Conservation (phyloP, 2,113 vertebrate genomes). For the Falcunculus frontatus region DNA sequence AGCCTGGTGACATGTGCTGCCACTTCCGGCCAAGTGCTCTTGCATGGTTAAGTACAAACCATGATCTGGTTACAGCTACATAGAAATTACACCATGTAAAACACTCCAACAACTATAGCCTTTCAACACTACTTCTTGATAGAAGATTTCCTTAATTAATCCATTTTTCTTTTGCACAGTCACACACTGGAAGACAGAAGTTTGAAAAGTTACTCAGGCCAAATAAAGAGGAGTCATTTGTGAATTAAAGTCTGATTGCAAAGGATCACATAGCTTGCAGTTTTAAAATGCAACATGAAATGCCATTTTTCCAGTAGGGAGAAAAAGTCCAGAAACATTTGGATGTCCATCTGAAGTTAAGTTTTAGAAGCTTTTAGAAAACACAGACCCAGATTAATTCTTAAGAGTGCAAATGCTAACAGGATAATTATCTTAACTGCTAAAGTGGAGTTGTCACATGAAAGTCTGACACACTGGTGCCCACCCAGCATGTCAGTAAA, state of each 20-base stretch:
- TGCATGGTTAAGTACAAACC: not conserved
- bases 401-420: not conserved
- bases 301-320: not conserved
- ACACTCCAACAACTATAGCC: not conserved
- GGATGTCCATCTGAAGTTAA: not conserved
- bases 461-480: not conserved
- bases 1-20: conserved; percentile 2
- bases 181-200: not conserved
- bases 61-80: not conserved
- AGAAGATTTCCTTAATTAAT: not conserved
- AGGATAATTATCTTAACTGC: not conserved
- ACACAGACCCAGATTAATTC: not conserved
- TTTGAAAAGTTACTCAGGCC: not conserved
- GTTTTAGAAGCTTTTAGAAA: not conserved
- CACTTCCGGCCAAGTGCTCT: conserved; percentile 41
- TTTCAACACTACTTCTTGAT: not conserved
- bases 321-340: not conserved
- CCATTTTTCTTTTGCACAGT: not conserved
- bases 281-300: not conserved
- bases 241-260: not conserved
- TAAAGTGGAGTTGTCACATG: not conserved
- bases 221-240: not conserved
- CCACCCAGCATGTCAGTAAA: not conserved
- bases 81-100: not conserved
- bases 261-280: not conserved